These are phyloP conservation scores for Grus americana DNA, from an alignment of 2,113 vertebrate genomes.

Conservation along the genomic window DNA sequence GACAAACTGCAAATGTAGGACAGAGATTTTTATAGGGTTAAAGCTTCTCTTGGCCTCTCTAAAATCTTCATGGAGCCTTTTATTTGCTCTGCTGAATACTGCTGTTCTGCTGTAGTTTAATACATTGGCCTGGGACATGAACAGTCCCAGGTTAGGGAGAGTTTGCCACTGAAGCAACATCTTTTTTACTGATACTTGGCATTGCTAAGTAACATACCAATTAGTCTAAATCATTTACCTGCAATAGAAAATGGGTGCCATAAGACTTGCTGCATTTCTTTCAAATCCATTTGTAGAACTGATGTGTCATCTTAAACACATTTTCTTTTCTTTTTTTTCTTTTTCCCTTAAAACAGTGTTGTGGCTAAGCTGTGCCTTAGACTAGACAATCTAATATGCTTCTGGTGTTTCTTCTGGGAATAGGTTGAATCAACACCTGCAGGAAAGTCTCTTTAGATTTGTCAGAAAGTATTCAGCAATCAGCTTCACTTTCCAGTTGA, in stretches of 20 bases:
- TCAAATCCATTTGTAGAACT: not conserved
- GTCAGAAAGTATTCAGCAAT: conserved; percentile 2
- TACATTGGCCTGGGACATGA: not conserved
- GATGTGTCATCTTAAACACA: not conserved
- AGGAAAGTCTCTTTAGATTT: not conserved
- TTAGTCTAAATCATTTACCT: not conserved
- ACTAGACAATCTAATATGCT: not conserved
- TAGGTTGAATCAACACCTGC: not conserved
- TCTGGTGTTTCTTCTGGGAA: not conserved
- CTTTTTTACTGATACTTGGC: not conserved
- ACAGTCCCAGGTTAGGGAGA: not conserved
- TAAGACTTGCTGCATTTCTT: not conserved
- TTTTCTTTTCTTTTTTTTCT: not conserved
- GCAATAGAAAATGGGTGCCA: not conserved
- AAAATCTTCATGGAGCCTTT: not conserved
- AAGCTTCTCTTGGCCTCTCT: not conserved
- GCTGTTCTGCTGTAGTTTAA: not conserved
- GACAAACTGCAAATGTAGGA: not conserved
- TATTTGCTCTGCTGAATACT: not conserved
- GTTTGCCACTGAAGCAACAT: not conserved
- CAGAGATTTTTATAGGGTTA: not conserved
- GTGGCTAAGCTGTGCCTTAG: not conserved
- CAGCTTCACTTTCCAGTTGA: not conserved
- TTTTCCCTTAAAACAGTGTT: not conserved
- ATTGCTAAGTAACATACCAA: not conserved